Evolutionary conservation across 2,797 vertebrate species (phyloP).

Genomic region (Premnoplex brunnescens): DNA sequence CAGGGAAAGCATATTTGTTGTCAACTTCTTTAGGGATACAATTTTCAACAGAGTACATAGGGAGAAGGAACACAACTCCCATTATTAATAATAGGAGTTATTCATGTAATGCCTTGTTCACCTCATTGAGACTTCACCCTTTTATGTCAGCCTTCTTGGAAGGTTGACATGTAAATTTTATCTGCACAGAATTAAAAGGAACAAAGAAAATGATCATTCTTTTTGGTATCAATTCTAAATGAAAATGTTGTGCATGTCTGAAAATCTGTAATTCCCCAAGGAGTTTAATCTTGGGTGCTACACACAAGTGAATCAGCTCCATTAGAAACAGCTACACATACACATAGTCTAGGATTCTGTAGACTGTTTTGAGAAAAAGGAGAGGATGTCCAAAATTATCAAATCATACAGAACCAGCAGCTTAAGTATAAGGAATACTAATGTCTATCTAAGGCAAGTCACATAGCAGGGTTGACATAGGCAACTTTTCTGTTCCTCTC

Average conservation of each 20-base stretch:
- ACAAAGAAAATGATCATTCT: neutral
- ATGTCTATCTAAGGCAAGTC: neutral
- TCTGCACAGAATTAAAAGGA: neutral
- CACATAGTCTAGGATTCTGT: neutral
- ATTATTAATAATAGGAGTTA: constrained; percentile 26
- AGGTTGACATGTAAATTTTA: neutral
- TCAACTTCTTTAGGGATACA: constrained; percentile 56
- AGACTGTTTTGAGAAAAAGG: neutral
- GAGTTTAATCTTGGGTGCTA: neutral
- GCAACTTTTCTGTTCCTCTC: neutral
- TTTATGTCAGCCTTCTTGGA: neutral
- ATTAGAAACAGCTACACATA: neutral
- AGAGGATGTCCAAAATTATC: neutral
- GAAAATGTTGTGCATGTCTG: neutral
- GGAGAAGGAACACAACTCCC: constrained; percentile 3
- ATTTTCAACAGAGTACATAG: neutral
- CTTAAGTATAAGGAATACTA: neutral
- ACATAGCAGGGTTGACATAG: neutral
- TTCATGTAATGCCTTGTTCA: neutral
- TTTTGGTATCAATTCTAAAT: neutral
- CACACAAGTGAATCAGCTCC: neutral
- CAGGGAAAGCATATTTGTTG: constrained; percentile 49
- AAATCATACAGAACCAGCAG: neutral
- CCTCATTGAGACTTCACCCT: neutral
- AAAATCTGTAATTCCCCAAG: neutral